These are phyloP conservation scores for Tragulus kanchil DNA, from an alignment of 2,113 vertebrate species.

Conservation along the genomic window DNA sequence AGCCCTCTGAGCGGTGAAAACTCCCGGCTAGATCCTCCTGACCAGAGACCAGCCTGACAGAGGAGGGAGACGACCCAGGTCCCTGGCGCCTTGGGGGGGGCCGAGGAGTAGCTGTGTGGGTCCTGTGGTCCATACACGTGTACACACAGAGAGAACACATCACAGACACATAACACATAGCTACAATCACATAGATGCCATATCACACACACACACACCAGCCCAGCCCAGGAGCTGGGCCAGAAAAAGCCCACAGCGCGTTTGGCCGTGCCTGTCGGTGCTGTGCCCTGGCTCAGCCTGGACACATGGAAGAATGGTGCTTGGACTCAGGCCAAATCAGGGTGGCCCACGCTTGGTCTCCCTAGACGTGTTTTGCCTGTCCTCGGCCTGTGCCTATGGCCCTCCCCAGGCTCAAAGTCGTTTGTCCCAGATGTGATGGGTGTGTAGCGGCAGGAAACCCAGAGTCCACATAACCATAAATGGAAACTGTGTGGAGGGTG, in stretches of 20 bases:
- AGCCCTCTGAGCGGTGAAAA: neutral
- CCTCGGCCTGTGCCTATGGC: neutral
- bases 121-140: neutral
- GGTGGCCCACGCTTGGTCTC: neutral
- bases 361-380: neutral
- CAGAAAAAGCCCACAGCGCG: neutral
- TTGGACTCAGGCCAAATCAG: neutral
- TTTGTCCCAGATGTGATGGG: neutral
- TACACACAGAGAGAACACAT: neutral
- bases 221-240: neutral
- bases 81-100: neutral
- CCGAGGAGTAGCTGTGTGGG: neutral
- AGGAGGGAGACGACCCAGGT: neutral
- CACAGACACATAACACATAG: neutral
- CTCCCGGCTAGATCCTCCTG: neutral
- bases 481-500: neutral
- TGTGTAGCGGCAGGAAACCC: neutral
- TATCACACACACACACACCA: neutral
- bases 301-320: neutral
- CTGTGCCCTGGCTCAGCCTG: neutral
- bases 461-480: neutral
- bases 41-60: neutral
- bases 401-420: neutral
- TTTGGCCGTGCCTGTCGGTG: rapidly evolving
- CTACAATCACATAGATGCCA: no score